These are phyloP conservation scores for Chaetodon trifasciatus DNA, from an alignment of 2,797 vertebrate species.

Conservation along the genomic window DNA sequence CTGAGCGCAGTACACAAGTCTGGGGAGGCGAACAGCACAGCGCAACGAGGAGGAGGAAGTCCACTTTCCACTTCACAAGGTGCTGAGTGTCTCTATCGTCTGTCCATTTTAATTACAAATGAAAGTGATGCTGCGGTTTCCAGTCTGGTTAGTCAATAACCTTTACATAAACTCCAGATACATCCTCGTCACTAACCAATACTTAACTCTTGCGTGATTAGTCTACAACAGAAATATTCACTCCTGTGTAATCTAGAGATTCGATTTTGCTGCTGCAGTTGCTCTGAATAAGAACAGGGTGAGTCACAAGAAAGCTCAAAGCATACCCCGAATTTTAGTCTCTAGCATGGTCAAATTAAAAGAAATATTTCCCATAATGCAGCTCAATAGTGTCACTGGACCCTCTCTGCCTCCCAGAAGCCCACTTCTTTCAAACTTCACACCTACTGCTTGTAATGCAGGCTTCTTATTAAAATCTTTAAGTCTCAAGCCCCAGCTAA, in stretches of 20 bases:
- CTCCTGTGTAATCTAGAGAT: neutral
- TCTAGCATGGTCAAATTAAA: neutral
- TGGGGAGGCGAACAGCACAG: neutral
- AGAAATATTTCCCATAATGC: neutral
- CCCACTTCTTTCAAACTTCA: neutral
- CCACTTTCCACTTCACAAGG: neutral
- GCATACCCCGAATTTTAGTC: neutral
- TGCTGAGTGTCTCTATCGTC: neutral
- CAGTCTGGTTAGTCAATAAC: neutral
- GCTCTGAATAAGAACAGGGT: neutral
- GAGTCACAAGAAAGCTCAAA: no score
- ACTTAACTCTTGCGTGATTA: neutral
- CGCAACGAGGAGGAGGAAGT: neutral
- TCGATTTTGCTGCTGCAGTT: neutral
- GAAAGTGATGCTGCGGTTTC: neutral
- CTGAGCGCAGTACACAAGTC: slow-evolving; percentile 7
- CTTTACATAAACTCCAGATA: neutral
- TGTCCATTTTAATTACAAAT: neutral
- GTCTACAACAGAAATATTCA: neutral
- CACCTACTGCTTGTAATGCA: neutral
- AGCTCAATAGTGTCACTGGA: neutral
- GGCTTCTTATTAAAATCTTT: neutral
- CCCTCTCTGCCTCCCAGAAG: no score
- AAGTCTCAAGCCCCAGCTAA: neutral
- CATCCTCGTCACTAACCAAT: neutral